Evolutionary conservation across 2,113 vertebrate species (phyloP).

Genomic region (Percopsis transmontana): DNA sequence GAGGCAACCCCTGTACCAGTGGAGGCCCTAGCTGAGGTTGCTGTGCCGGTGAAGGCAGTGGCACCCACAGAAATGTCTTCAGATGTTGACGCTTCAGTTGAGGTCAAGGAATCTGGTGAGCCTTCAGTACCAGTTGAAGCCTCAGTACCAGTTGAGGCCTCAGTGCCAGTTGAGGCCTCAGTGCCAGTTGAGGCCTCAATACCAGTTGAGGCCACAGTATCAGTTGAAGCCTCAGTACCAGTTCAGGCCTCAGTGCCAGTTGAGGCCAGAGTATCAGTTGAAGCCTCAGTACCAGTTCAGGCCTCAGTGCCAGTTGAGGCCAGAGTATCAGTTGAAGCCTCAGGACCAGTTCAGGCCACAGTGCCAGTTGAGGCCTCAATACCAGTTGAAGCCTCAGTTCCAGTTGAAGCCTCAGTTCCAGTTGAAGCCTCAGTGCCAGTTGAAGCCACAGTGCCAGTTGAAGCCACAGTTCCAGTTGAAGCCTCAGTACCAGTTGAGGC

Average conservation of each 20-base stretch:
- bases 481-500: slow-evolving; percentile 1
- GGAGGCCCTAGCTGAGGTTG: neutral
- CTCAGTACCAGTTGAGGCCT: neutral
- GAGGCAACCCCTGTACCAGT: slow-evolving; percentile 17
- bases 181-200: neutral
- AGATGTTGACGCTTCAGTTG: neutral
- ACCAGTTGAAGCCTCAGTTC: neutral
- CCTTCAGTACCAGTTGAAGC: neutral
- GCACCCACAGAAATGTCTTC: neutral
- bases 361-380: neutral
- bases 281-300: neutral
- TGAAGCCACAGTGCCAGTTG: neutral
- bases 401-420: neutral
- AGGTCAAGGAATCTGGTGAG: neutral
- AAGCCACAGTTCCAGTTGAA: neutral
- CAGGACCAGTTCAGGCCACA: neutral
- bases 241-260: neutral
- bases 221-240: neutral
- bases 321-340: neutral
- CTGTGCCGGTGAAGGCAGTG: neutral
- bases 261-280: neutral
- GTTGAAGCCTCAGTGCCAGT: slow-evolving; percentile 7
- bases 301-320: neutral
- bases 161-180: slow-evolving; percentile 7
- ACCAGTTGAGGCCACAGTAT: neutral